Evolutionary conservation across 2,113 vertebrate genomes (phyloP), one percentile per base, ranked within the genome.

Genomic region (Parus major): DNA sequence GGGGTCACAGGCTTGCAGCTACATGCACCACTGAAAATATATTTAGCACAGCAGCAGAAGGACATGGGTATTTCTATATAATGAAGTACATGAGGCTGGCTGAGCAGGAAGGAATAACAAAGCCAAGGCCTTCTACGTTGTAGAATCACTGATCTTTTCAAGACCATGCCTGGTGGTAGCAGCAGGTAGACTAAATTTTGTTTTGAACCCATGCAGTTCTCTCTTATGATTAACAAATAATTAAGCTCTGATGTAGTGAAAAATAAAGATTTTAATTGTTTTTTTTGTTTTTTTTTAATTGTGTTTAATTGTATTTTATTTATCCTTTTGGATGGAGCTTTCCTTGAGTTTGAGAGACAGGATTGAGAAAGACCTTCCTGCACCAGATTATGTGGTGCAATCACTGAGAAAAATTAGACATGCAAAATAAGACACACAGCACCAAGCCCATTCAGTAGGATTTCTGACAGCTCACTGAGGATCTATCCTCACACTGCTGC

Each of bases 41-140:
- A 52, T 79, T 75, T 95, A 72, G 2, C 22, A n/a, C 9, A 64
- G 41, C 60, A 82, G 20, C 15, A 82, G 39, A 59, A 86, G 39
- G 14, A 71, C 4, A 7, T 13, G 15, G 1, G 3, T 33, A 19
- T 78, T 86, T 68, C 84, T 76, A 3, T 47, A 17, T 50, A 56
- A 42, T 10, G 28, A 71, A 7, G 11, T 59, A 70, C 16, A 15
- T 19, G 29, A 79, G 20, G 6, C 7, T 79, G 31, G 1, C 17
- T 50, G 18, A 35, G 65, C 79, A 7, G 5, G 8, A 64, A 87
- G n/a, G 8, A 89, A 7, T 33, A 76, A 35, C 1, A 68, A 10
- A n/a, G 21, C 4, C 0, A 6, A 42, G 10, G 49, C 36, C 9
- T 72, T 46, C 25, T 60, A 10, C 1, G 1, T 15, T 20, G 9